Evolutionary conservation across 2,797 vertebrate species (phyloP), one percentile per base, ranked within the genome.

Genomic region (Cryptoprocta ferox): DNA sequence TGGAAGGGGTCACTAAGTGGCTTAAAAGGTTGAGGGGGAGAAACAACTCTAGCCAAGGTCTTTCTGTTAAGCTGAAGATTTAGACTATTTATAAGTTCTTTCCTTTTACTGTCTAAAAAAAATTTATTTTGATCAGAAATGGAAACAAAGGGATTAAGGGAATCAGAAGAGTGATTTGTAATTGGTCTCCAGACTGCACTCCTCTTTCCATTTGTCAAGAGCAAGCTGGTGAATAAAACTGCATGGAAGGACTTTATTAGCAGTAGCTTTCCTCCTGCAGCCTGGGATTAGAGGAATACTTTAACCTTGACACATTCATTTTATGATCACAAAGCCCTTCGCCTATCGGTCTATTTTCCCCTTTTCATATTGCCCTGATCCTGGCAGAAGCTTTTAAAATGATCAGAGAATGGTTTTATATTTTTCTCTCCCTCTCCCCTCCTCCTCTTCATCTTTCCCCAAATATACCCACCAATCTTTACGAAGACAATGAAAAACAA

Each of bases 91-190:
- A 70, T 93, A 97, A 88, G 73, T 92, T 82, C 65, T 91, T 84
- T 97, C 45, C 59, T 94, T 92, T 76, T 50, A 82, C 92, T 76
- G 94, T 93, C 88, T 98, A 83, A 95, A 97, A 97, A 73, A 53
- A 0, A 90, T 96, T 98, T 98, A 73, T 98, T 98, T 98, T 98
- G 92, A 98, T 99, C 97, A 98, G 96, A 97, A 98, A 98, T 98
- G 97, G 96, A 98, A 99, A 98, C 97, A 97, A 98, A 98, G 75
- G 97, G 98, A 99, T 99, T 99, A 98, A 98, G 98, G 97, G 97
- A 98, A 98, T 98, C 97, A 98, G 98, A 98, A 37, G 1, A 98
- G 98, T 97, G 98, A 98, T 98, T 98, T 98, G 98, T 98, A 98
- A 99, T 98, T 99, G 98, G 98, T 98, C 98, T 99, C 98, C 96